phyloP scores from a whole-genome alignment of 2,797 vertebrate species.

The Sandelia bainsii region DNA sequence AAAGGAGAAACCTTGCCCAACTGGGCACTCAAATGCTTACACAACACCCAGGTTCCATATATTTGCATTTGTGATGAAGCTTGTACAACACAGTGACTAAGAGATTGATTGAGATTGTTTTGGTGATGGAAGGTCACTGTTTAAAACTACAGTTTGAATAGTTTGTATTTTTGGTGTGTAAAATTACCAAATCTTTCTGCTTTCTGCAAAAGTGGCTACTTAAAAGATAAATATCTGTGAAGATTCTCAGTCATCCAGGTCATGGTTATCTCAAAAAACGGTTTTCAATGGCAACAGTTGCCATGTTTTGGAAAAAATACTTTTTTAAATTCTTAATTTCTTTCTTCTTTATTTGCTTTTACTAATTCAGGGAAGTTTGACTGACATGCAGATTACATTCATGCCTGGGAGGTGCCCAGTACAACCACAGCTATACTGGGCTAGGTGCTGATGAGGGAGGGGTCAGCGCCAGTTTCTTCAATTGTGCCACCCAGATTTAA shows the following conservation, averaged over 20 bases:
- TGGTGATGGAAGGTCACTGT: not conserved
- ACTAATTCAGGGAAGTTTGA: not conserved
- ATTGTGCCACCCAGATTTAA: not conserved
- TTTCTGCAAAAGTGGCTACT: not conserved
- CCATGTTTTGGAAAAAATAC: too few species aligned
- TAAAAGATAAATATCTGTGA: too few species aligned
- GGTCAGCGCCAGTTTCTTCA: not conserved
- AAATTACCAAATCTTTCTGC: not conserved
- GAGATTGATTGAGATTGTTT: too few species aligned
- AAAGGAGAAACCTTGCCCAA: slow-evolving; percentile 11
- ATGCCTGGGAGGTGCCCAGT: not conserved
- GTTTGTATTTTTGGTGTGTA: not conserved
- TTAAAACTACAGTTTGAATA: not conserved
- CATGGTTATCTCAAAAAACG: too few species aligned
- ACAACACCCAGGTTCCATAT: slow-evolving; percentile 16
- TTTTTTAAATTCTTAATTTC: too few species aligned
- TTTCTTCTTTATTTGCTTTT: too few species aligned
- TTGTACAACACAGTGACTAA: not conserved
- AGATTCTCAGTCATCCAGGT: too few species aligned
- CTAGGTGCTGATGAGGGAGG: not conserved
- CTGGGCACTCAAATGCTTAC: slow-evolving; percentile 20
- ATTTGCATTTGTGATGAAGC: slow-evolving; percentile 9
- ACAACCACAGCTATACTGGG: not conserved
- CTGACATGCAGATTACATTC: not conserved
- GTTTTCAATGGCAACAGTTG: too few species aligned